These are phyloP conservation scores for Aythya fuligula DNA, from an alignment of 2,797 vertebrate genomes.

Conservation along the genomic window DNA sequence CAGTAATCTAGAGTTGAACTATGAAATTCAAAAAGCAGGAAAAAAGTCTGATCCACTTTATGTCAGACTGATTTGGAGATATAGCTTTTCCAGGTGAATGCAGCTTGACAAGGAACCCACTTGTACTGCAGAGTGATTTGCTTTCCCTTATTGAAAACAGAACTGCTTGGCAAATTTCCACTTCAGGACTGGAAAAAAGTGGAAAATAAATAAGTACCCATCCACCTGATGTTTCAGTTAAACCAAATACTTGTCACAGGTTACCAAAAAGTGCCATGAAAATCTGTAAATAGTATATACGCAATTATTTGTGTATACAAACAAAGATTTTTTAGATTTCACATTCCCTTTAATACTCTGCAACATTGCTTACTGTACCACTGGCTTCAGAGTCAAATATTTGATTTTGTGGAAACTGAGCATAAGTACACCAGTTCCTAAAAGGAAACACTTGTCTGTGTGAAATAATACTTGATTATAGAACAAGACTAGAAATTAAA, in stretches of 20 bases:
- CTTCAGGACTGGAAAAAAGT: neutral
- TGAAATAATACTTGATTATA: neutral
- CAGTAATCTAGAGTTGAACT: slow-evolving; percentile 30
- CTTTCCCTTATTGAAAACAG: neutral
- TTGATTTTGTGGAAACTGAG: neutral
- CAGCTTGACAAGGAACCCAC: neutral
- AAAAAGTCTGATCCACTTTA: neutral
- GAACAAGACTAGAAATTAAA: neutral
- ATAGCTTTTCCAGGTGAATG: neutral
- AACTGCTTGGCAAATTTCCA: neutral
- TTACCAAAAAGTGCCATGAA: neutral
- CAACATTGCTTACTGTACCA: neutral
- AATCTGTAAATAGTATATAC: neutral
- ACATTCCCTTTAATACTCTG: neutral
- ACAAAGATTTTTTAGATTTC: neutral
- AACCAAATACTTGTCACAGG: neutral
- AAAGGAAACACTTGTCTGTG: neutral
- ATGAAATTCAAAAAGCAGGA: neutral
- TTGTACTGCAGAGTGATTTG: neutral
- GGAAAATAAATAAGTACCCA: neutral
- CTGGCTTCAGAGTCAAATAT: neutral
- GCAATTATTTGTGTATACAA: neutral
- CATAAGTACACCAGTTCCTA: neutral
- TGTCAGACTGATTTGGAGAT: slow-evolving; percentile 16
- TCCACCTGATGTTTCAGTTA: neutral